phyloP scores from a whole-genome alignment of 2,888 invertebrate genomes.

The Macaria notata region DNA sequence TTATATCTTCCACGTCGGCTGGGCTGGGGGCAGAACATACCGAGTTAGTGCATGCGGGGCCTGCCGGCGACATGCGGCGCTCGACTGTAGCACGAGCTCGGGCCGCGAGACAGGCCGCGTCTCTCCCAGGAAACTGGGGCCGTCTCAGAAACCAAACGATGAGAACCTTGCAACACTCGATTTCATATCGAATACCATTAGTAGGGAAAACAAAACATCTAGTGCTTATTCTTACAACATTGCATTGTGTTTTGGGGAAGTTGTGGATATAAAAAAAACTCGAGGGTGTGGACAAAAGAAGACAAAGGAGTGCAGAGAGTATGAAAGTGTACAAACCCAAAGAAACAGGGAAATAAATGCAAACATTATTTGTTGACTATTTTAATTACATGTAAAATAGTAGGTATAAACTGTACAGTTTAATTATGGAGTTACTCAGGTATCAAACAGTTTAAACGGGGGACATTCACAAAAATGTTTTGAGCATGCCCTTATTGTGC shows the following conservation, averaged over 20 bases:
- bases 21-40: constrained; percentile 78
- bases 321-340: constrained; percentile 31
- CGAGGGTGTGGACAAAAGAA: constrained; percentile 14
- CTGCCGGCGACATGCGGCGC: not conserved
- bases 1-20: constrained; percentile 77
- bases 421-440: constrained; percentile 61
- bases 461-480: constrained; percentile 59
- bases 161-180: not conserved
- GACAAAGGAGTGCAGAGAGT: constrained; percentile 29
- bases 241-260: constrained; percentile 32
- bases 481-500: constrained; percentile 75
- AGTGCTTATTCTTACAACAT: constrained; percentile 38
- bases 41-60: constrained; percentile 75
- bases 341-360: constrained; percentile 50
- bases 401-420: constrained; percentile 74
- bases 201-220: constrained; percentile 49
- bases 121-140: too few species aligned
- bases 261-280: constrained; percentile 13
- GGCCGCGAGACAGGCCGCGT: too few species aligned
- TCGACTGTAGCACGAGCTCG: too few species aligned
- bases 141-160: too few species aligned
- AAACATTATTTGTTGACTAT: constrained; percentile 66
- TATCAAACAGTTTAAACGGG: constrained; percentile 56
- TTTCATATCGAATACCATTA: constrained; percentile 44
- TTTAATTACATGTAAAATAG: constrained; percentile 71